Evolutionary conservation across 2,888 invertebrate species (phyloP), one percentile per base, ranked within the genome.

Genomic region (Deilephila elpenor): DNA sequence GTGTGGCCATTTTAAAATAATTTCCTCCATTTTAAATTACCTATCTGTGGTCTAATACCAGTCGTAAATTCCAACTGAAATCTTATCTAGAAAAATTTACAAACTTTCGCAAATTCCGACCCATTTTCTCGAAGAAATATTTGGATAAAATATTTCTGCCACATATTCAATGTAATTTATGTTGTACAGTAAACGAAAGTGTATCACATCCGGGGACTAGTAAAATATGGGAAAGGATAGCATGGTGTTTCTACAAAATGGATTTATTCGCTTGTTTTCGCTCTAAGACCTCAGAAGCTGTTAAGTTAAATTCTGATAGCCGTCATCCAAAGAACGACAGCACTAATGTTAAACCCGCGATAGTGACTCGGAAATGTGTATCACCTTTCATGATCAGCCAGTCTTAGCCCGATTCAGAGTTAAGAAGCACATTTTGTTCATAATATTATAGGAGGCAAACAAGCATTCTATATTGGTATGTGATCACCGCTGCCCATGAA

Each of bases 51-150:
- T 56, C 6, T n/a, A 56, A 56, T 19, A 56, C n/a, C 7, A 6
- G 25, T 51, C 44, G 44, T 20, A 44, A 37, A 64, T 64, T 25
- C 25, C 5, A 8, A 44, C 44, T 51, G 51, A 67, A 51, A 60
- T 25, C 29, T 67, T 25, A 67, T 20, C 51, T 44, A 11, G 14
- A 67, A 67, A 67, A 25, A 25, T 67, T 51, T 14, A 67, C 51
- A 64, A 64, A 44, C 67, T 67, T 64, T 61, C 56, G 44, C 67
- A 51, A 67, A 44, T 44, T 64, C 51, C 51, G 44, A 51, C 17
- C 67, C 67, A 67, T 67, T 44, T 67, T 64, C 67, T 51, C 51
- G 25, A 51, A 67, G 67, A 67, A 44, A 51, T 67, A 67, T 67
- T 51, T 67, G 67, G 44, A 67, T 67, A 51, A 64, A 64, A 64